Evolutionary conservation across 2,888 invertebrate genomes (phyloP).

Genomic region (Monopis laevigella): DNA sequence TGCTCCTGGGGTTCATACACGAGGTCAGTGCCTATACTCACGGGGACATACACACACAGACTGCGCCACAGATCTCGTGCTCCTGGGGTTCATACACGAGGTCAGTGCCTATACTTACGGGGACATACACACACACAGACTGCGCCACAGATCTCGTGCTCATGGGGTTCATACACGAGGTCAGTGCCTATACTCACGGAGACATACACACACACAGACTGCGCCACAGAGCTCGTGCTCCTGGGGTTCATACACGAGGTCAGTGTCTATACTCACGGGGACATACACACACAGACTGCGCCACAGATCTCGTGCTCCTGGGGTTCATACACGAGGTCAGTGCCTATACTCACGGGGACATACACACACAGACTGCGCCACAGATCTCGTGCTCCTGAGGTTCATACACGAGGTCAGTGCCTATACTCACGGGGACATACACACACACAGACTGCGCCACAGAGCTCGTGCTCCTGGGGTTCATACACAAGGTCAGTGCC

Average conservation of each 20-base stretch:
- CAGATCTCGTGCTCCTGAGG: constrained; percentile 94
- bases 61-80: constrained; percentile 72
- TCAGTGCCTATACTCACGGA: too few species aligned
- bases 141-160: constrained; percentile 90
- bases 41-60: neutral
- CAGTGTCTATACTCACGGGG: constrained; percentile 19
- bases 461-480: constrained; percentile 95
- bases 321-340: neutral
- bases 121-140: constrained; percentile 18
- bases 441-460: constrained; percentile 59
- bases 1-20: constrained; percentile 97
- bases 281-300: neutral
- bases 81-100: neutral
- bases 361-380: constrained; percentile 52
- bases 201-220: too few species aligned
- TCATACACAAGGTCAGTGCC: constrained; percentile 88
- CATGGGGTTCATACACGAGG: constrained; percentile 97
- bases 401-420: constrained; percentile 91
- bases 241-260: constrained; percentile 98
- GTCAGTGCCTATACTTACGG: too few species aligned
- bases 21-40: constrained; percentile 56
- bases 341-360: too few species aligned
- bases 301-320: neutral
- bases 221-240: constrained; percentile 90
- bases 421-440: neutral